Base-by-base conservation (phyloP, 2,113 vertebrate species). In the Lepus timidus region DNA sequence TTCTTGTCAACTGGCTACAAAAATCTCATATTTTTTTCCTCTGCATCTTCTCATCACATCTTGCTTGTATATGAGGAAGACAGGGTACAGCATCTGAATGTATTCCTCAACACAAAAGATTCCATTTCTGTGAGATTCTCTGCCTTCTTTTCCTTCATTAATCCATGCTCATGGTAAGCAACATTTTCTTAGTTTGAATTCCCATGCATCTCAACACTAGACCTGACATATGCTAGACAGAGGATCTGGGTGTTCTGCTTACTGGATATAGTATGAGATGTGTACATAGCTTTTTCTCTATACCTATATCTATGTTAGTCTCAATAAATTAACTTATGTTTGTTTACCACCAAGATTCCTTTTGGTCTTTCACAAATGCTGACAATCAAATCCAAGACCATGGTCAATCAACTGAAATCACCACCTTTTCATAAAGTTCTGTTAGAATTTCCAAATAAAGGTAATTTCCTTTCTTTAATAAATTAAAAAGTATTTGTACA, bases 381-480 rank as follows among this genome's bases (percentile, higher is more conserved):
- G 25, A 80, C 33, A 27, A 86, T 75, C 87, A 90, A 87, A 93
- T 93, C 82, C 71, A 73, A 55, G 33, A 58, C 29, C 39, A n/a
- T 64, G n/a, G 55, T 68, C 51, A 92, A 88, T 71, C 36, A 90
- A 85, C 49, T 91, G 80, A 94, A 88, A 74, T 49, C 39, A 87
- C 44, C 25, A 95, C 25, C 31, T 31, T 88, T 91, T 79, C 36
- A 88, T 88, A 88, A 88, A 96, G 16, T 88, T 78, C n/a, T 68
- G 36, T 61, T 92, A 44, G 44, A 85, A 94, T 81, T 89, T 85
- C 79, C 79, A 94, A 96, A 84, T 74, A 91, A 31, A 89, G 75
- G 23, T 85, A 55, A 85, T 85, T 86, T 94, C 29, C n/a, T 86
- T 85, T 85, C 23, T 81, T 92, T 81, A 51, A 58, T 92, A 68